Evolutionary conservation across 2,888 invertebrate species (phyloP).

Genomic region (Lithophane leautieri): DNA sequence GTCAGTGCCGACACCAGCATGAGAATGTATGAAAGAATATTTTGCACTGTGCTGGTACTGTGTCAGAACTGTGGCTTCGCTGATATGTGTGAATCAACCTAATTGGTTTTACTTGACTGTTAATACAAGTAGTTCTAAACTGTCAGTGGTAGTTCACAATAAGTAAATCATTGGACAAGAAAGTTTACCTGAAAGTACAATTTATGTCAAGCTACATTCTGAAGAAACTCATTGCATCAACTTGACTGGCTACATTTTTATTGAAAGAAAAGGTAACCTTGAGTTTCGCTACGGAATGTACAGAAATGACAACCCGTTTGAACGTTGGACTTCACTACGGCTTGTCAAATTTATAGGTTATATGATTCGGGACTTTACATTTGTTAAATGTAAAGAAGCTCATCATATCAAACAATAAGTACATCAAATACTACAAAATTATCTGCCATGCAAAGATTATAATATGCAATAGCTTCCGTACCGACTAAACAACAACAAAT

Average conservation of each 20-base stretch:
- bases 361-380: conserved; percentile 70
- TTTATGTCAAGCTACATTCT: conserved; percentile 31
- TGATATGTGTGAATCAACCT: no score
- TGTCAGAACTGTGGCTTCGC: no score
- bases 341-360: conserved; percentile 89
- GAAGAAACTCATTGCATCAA: conserved; percentile 49
- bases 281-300: conserved; percentile 76
- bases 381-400: conserved; percentile 69
- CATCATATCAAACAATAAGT: conserved; percentile 65
- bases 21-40: no score
- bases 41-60: no score
- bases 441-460: conserved; percentile 78
- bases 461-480: conserved; percentile 80
- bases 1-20: no score
- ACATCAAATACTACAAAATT: conserved; percentile 68
- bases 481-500: conserved; percentile 86
- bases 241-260: conserved; percentile 44
- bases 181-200: conserved; percentile 39
- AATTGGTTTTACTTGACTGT: conserved; percentile 36
- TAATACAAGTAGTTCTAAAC: conserved; percentile 18
- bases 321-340: conserved; percentile 84
- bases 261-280: conserved; percentile 76
- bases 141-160: conserved; percentile 26
- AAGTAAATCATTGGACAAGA: conserved; percentile 29
- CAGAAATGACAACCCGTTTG: conserved; percentile 80